phyloP scores from a whole-genome alignment of 2,888 invertebrate genomes.

The Calameuta filiformis region DNA sequence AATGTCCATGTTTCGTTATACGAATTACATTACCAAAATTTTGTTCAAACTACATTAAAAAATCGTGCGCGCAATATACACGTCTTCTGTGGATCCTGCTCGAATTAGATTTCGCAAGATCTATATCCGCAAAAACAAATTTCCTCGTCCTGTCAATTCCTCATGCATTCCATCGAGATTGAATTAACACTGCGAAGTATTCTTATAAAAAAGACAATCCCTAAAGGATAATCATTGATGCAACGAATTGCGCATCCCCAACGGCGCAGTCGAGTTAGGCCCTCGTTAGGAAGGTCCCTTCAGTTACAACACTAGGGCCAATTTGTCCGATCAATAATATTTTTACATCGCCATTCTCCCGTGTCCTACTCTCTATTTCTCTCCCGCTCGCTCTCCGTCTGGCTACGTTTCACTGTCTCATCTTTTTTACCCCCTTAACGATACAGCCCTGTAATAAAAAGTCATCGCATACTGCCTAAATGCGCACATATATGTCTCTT shows the following conservation, averaged over 20 bases:
- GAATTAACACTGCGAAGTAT: background rate
- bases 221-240: background rate
- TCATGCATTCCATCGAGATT: background rate
- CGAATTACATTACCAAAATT: background rate
- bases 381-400: background rate
- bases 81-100: background rate
- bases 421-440: background rate
- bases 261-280: constrained; percentile 46
- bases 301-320: constrained; percentile 28
- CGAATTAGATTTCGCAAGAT: background rate
- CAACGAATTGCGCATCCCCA: constrained; percentile 38
- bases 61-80: background rate
- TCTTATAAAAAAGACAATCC: background rate
- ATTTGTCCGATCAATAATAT: constrained; percentile 50
- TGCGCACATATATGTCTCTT: too few species aligned
- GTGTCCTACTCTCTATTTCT: background rate
- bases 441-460: background rate
- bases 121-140: background rate
- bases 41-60: background rate
- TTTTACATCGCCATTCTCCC: constrained; percentile 24
- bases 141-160: background rate
- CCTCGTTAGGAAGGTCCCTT: constrained; percentile 44
- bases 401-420: background rate
- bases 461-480: background rate
- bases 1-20: background rate